Conservation (phyloP, 2,888 invertebrate species). For the Dicranocentrus wangi region DNA sequence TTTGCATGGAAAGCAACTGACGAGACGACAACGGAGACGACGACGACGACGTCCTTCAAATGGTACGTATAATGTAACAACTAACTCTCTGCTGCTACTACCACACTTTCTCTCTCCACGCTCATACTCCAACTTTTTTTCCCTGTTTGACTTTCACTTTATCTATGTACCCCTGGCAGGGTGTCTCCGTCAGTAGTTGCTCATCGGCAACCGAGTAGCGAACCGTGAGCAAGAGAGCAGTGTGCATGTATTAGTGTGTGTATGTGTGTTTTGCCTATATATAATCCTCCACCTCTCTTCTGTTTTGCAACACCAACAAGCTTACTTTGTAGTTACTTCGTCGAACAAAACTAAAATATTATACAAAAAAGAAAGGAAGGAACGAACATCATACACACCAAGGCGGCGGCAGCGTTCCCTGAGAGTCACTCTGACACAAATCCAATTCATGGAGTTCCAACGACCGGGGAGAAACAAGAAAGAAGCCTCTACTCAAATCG, state of each 20-base stretch:
- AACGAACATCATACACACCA: too few species aligned
- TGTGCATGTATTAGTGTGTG: slow-evolving; percentile 31
- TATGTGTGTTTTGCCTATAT: slow-evolving; percentile 16
- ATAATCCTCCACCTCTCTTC: slow-evolving; percentile 1
- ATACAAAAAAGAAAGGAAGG: too few species aligned
- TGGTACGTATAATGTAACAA: slow-evolving; percentile 33
- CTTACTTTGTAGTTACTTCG: too few species aligned
- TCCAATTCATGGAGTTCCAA: too few species aligned
- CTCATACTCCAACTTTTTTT: slow-evolving; percentile 17
- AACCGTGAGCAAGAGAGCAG: slow-evolving; percentile 36
- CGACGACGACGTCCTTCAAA: slow-evolving; percentile 37
- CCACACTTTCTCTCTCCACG: slow-evolving; percentile 19
- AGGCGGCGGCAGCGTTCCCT: too few species aligned
- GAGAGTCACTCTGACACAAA: too few species aligned
- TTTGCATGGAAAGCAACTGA: slow-evolving; percentile 48
- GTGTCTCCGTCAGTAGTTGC: slow-evolving; percentile 60
- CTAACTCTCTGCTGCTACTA: slow-evolving; percentile 2
- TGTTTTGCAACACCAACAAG: neutral
- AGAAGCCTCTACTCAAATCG: too few species aligned
- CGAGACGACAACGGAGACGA: slow-evolving; percentile 15
- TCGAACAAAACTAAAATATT: too few species aligned
- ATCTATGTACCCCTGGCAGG: slow-evolving; percentile 27
- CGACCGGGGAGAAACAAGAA: too few species aligned
- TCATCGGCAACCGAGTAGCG: slow-evolving; percentile 64
- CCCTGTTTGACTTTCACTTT: slow-evolving; percentile 38